Evolutionary conservation across 2,113 vertebrate genomes (phyloP), one percentile per base, ranked within the genome.

Genomic region (Camelus bactrianus): DNA sequence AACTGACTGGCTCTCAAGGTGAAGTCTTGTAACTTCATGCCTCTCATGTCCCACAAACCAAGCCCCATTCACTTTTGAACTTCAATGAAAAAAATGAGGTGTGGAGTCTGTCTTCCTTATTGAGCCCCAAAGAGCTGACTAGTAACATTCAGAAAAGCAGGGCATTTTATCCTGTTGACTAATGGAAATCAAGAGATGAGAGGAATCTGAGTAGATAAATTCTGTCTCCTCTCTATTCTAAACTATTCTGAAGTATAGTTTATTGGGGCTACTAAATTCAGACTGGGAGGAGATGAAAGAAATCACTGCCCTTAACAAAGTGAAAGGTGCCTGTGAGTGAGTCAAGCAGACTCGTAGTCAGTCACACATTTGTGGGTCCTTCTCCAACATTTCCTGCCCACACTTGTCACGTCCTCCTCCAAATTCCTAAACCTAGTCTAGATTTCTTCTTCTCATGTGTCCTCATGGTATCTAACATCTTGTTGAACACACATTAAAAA

Each of bases 1-100:
- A 76, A 16, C 11, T 52, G 32, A 26, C 72, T 77, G 7, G n/a
- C 30, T 22, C 24, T 32, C 86, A 88, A 72, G 50, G 5, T 46
- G 19, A 87, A 9, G 28, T 58, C 35, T 22, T 8, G 42, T 19
- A 46, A 2, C n/a, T 2, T 54, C 26, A 76, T 0, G 0, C 13
- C 56, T 58, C 38, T 76, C 9, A 12, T 50, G 56, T 14, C 22
- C 56, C 28, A 89, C 30, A 64, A 30, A 28, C 7, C 70, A 75
- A 28, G 72, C 54, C 58, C 46, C 32, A 9, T 28, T 7, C n/a
- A 22, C 58, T 52, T 77, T 19, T 8, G 75, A 77, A 65, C 11
- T 0, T 7, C 54, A 9, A 4, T 73, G 56, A 32, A n/a, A 52
- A 60, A 72, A 48, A 8, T 24, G 2, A 4, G 2, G 3, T 60